These are phyloP conservation scores for Endotricha flammealis DNA, from an alignment of 2,888 invertebrate species.

Conservation along the genomic window DNA sequence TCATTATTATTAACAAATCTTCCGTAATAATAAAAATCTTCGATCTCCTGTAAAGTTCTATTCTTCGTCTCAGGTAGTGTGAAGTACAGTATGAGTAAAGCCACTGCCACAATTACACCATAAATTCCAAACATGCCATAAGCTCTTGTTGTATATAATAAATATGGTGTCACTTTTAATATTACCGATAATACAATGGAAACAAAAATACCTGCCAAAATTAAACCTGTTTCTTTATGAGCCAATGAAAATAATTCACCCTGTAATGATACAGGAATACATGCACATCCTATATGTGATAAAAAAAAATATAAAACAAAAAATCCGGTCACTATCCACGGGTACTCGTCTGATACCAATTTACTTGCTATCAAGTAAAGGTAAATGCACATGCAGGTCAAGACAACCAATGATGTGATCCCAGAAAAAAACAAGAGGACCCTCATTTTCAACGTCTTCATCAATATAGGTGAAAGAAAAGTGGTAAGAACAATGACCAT, in stretches of 20 bases:
- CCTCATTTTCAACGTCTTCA: slow-evolving; percentile 25
- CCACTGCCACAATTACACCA: slow-evolving; percentile 20
- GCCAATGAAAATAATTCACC: slow-evolving; percentile 35
- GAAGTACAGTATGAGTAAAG: not conserved
- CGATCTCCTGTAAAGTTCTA: slow-evolving; percentile 2
- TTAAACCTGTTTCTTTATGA: slow-evolving; percentile 27
- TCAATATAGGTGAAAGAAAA: slow-evolving; percentile 19
- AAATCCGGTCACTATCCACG: slow-evolving; percentile 26
- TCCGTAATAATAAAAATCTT: not conserved
- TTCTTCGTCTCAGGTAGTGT: slow-evolving; percentile 1
- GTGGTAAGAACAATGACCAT: slow-evolving; percentile 25
- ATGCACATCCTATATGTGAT: slow-evolving; percentile 30
- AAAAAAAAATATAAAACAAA: slow-evolving; percentile 29
- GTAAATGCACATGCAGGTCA: slow-evolving; percentile 24
- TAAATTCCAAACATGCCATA: slow-evolving; percentile 36
- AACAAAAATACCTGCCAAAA: slow-evolving; percentile 24
- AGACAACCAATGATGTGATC: slow-evolving; percentile 20
- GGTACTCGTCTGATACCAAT: slow-evolving; percentile 18
- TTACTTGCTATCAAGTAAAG: slow-evolving; percentile 19
- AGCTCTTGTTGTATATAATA: slow-evolving; percentile 26
- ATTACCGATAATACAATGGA: slow-evolving; percentile 19
- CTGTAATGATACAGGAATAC: slow-evolving; percentile 29
- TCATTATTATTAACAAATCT: too few species aligned
- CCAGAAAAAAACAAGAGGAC: slow-evolving; percentile 36
- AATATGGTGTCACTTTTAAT: slow-evolving; percentile 22